Evolutionary conservation across 2,888 invertebrate species (phyloP), one percentile per base, ranked within the genome.

Genomic region (Physocephala rufipes): DNA sequence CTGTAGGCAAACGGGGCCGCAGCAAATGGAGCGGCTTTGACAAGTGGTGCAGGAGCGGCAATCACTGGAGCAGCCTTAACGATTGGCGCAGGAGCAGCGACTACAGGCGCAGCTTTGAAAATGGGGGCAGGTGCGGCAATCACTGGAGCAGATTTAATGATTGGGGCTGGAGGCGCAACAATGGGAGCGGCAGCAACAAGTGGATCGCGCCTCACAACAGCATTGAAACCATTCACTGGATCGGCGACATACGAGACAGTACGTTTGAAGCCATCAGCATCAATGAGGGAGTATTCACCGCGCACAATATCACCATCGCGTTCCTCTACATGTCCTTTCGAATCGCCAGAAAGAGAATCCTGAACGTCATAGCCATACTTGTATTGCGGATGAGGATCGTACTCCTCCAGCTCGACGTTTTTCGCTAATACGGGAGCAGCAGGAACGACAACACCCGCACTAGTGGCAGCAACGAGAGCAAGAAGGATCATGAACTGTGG

Each of bases 141-240:
- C 15, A 76, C 26, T 0, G 76, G 76, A 0, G 75, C 74, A 45
- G 75, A 71, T 21, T 69, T 74, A 0, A 78, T 72, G 5, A 78
- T 16, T 1, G 78, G 75, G 16, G 74, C 73, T 21, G 73, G 66
- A 1, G 77, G 74, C 0, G 76, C 76, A 24, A 79, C 28, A 0
- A 79, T 75, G 2, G 79, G 77, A 7, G 80, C 74, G 1, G 78
- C 70, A n/a, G 68, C 78, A n/a, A 76, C 76, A 24, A 75, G 67
- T 0, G 82, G 82, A 47, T 80, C 81, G 26, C 82, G 80, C 26
- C 79, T 80, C 1, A 81, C 80, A 2, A 81, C 76, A 1, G 81
- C 81, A 63, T 79, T 78, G 74, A 79, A 79, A 53, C 79, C 79
- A 30, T 79, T 79, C 53, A 79, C 64, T 2, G 79, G 63, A 58